Base-by-base conservation (phyloP, 2,888 invertebrate genomes). In the Aromia moschata region DNA sequence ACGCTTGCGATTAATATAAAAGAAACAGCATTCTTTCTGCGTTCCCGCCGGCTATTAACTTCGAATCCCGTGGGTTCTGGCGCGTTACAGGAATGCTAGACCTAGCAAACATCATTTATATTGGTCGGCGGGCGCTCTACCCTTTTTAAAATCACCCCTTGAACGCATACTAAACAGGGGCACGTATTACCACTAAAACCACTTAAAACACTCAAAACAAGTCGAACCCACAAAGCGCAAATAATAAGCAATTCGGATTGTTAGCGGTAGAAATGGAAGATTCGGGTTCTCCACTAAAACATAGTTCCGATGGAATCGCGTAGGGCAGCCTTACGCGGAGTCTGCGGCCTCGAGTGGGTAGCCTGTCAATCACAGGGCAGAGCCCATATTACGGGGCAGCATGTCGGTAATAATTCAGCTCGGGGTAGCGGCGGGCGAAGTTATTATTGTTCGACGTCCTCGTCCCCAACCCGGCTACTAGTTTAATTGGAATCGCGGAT, bases 401-500 rank as follows among this genome's bases (percentile, higher is more conserved):
- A 64, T 65, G 69, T 65, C 70, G 67, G 72, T 73, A 73, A 73
- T 74, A 73, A 73, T 71, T 72, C 72, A 72, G 56, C 51, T 51
- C 51, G 51, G 51, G 51, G 51, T 51, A 37, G 56, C 49, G 47
- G 59, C 61, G 65, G 64, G 64, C 65, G 59, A 56, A 36, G 52
- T 47, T 52, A 45, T 46, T 53, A 60, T 60, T 60, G 60, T 60
- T 60, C 60, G 60, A 16, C 40, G 51, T 52, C 43, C 56, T 56
- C 56, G 36, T 40, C 45, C 60, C 56, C 52, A 51, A 51, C 51
- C 51, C 10, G 51, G 51, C 51, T 73, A 74, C 72, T 72, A 70
- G 74, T 79, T 78, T 78, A 79, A 79, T 79, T 79, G 79, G 77
- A 79, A 78, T 72, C 77, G 77, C 78, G 78, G 79, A 79, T 79